phyloP scores from a whole-genome alignment of 2,888 invertebrate genomes.

The Pegoplata infirma region DNA sequence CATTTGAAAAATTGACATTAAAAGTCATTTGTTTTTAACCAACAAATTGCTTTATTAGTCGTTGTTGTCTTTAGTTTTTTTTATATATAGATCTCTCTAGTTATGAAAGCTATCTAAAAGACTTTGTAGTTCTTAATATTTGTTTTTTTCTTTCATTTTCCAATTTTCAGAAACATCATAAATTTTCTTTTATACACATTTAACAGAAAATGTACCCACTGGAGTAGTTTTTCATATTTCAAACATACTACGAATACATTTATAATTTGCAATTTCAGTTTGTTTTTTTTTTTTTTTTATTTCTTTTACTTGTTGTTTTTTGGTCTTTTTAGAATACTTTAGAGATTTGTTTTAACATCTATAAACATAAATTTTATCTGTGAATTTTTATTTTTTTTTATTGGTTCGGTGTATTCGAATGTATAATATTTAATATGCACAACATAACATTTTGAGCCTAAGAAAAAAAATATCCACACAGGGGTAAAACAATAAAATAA shows the following conservation, averaged over 20 bases:
- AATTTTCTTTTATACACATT: slow-evolving; percentile 33
- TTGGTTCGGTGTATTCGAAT: slow-evolving; percentile 26
- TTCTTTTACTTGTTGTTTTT: no score
- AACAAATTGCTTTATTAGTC: slow-evolving; percentile 57
- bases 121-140: slow-evolving; percentile 28
- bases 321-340: slow-evolving; percentile 42
- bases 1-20: slow-evolving; percentile 59
- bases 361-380: slow-evolving; percentile 52
- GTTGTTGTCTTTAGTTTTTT: slow-evolving; percentile 3
- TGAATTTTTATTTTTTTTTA: slow-evolving; percentile 50
- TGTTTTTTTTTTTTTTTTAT: no score
- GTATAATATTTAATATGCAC: slow-evolving; percentile 54
- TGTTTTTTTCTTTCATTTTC: slow-evolving; percentile 15
- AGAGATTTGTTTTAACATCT: slow-evolving; percentile 54
- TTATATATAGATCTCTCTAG: neutral
- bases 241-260: slow-evolving; percentile 19
- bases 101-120: neutral
- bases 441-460: slow-evolving; percentile 36
- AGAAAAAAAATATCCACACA: neutral
- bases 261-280: slow-evolving; percentile 35
- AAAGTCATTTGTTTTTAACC: slow-evolving; percentile 49
- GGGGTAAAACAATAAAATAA: neutral
- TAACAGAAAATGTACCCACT: slow-evolving; percentile 45
- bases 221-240: slow-evolving; percentile 51
- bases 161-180: slow-evolving; percentile 50